Conservation (phyloP, 1,140 invertebrate species). For the Procambarus clarkii region DNA sequence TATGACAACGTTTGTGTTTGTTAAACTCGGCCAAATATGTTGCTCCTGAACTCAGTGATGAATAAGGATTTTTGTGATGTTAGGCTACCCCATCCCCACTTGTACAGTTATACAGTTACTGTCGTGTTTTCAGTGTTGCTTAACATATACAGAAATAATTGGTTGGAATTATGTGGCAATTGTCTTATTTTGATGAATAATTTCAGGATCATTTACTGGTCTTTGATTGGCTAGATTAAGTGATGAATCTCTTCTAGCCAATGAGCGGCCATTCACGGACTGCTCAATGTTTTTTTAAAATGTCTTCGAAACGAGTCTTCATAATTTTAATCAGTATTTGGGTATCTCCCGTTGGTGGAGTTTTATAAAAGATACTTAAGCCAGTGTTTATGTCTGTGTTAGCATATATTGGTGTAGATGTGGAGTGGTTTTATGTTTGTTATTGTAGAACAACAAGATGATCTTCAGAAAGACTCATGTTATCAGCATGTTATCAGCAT, state of each 20-base stretch:
- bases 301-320: neutral
- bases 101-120: conserved; percentile 55
- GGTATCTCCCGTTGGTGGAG: neutral
- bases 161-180: conserved; percentile 28
- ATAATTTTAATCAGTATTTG: conserved; percentile 14
- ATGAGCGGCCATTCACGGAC: conserved; percentile 31
- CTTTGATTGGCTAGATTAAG: conserved; percentile 25
- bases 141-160: conserved; percentile 39
- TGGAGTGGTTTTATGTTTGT: conserved; percentile 38
- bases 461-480: neutral
- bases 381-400: conserved; percentile 52
- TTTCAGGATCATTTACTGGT: conserved; percentile 2
- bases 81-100: conserved; percentile 34
- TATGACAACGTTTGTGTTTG: neutral
- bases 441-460: neutral
- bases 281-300: conserved; percentile 28
- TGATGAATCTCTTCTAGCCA: conserved; percentile 9
- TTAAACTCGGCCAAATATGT: neutral
- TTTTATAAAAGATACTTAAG: neutral
- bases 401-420: conserved; percentile 56
- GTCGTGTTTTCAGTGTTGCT: conserved; percentile 55
- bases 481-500: neutral
- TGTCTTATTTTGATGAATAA: conserved; percentile 13
- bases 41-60: neutral
- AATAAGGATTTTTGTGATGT: neutral